phyloP scores from a whole-genome alignment of 2,797 vertebrate genomes.

The Sylvilagus floridanus region DNA sequence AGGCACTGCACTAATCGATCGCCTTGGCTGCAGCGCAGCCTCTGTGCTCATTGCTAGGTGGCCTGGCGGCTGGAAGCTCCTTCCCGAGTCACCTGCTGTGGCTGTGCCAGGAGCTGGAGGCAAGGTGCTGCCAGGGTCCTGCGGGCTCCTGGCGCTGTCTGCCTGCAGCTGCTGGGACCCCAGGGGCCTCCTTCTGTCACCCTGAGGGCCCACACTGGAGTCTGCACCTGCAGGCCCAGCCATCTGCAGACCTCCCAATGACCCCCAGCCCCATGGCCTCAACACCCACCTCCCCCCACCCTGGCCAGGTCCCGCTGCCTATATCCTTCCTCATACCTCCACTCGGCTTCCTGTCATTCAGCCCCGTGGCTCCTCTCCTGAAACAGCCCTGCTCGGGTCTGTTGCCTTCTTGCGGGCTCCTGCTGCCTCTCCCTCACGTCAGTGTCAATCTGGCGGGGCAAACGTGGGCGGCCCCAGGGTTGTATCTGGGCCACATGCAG shows the following conservation, averaged over 20 bases:
- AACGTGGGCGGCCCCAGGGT: background rate
- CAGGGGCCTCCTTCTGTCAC: background rate
- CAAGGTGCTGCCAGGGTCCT: accelerated
- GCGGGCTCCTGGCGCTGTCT: accelerated
- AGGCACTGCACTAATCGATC: background rate
- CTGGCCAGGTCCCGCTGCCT: background rate
- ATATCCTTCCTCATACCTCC: background rate
- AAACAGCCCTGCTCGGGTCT: background rate
- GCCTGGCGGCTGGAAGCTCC: background rate
- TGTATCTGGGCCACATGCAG: no score
- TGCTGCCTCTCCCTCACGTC: background rate
- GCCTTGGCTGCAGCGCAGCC: background rate
- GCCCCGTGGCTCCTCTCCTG: background rate
- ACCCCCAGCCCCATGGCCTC: background rate
- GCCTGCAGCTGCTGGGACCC: background rate
- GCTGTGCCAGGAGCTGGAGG: background rate
- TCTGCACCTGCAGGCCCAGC: background rate
- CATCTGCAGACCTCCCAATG: background rate
- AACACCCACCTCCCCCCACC: background rate
- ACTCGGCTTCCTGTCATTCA: background rate
- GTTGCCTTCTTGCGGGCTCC: background rate
- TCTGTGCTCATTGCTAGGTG: background rate
- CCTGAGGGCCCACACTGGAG: no score
- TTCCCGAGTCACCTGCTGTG: background rate
- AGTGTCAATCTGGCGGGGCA: background rate